Base-by-base conservation (phyloP, 1,140 invertebrate species). In the Piezodorus guildinii region DNA sequence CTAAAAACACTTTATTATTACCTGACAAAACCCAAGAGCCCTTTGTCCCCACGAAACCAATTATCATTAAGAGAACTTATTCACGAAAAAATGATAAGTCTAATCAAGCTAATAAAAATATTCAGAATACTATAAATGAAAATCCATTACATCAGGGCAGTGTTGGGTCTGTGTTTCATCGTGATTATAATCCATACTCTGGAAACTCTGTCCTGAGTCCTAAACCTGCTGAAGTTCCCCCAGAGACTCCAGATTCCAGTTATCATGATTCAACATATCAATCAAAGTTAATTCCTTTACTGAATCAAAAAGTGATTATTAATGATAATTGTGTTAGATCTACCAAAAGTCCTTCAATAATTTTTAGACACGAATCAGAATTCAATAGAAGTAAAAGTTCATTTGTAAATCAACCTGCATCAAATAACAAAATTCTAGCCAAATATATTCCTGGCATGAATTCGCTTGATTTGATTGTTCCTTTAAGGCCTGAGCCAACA, bases 401-500 rank as follows among this genome's bases (percentile, higher is more conserved):
- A 12, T 1, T 39, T 39, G 3, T 39, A 39, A 39, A 39, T 39
- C 34, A 39, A 10, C 34, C 34, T 39, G 12, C 9, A 10, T 12
- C 73, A 39, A 75, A 71, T 59, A 74, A 76, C 58, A 60, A 30
- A 51, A 72, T 79, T 27, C 66, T 80, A 52, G 73, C 75, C 10
- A 72, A 75, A 64, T 76, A 77, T 60, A 73, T 81, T 21, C 79
- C 79, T 15, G 79, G 79, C 30, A 65, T 81, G 43, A 78, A 77
- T 65, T 76, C 79, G 39, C 70, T 80, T 62, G 77, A 80, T 51
- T 78, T 82, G 75, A 78, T 83, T 66, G 72, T 77, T 17, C 79
- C 81, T 3, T 73, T 74, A 4, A 70, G 76, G 23, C 73, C 78
- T 9, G 74, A 79, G 56, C 74, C 77, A 0, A 80, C 80, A 0